Evolutionary conservation across 2,888 invertebrate genomes (phyloP).

Genomic region (Pegoplata infirma): DNA sequence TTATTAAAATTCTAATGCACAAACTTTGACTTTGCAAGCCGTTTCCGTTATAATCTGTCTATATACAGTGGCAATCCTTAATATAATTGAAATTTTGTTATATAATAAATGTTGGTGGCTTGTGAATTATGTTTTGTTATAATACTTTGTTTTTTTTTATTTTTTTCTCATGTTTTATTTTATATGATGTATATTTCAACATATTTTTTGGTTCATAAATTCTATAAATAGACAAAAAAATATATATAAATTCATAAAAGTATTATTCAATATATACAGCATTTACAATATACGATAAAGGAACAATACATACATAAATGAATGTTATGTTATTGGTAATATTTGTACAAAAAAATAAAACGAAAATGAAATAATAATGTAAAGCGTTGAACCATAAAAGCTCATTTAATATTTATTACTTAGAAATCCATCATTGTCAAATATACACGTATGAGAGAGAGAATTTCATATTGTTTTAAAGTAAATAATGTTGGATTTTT

Average conservation of each 20-base stretch:
- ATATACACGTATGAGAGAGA: not conserved
- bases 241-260: constrained; percentile 13
- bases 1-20: too few relatives aligned
- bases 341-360: constrained; percentile 8
- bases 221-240: constrained; percentile 31
- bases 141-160: constrained; percentile 16
- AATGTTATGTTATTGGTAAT: not conserved
- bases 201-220: constrained; percentile 42
- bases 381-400: constrained; percentile 48
- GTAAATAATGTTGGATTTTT: constrained; percentile 15
- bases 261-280: constrained; percentile 37
- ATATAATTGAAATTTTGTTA: constrained; percentile 27
- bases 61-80: constrained; percentile 35
- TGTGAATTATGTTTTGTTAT: constrained; percentile 11
- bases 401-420: constrained; percentile 57
- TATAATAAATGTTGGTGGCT: constrained; percentile 34
- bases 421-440: constrained; percentile 54
- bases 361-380: constrained; percentile 21
- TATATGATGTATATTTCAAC: constrained; percentile 24
- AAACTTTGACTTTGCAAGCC: too few relatives aligned
- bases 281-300: too few relatives aligned
- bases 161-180: not conserved
- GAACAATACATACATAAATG: not conserved
- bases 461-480: not conserved
- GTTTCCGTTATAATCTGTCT: too few relatives aligned